Evolutionary conservation across 2,888 invertebrate genomes (phyloP), one percentile per base, ranked within the genome.

Genomic region (Sussaba pulchella): DNA sequence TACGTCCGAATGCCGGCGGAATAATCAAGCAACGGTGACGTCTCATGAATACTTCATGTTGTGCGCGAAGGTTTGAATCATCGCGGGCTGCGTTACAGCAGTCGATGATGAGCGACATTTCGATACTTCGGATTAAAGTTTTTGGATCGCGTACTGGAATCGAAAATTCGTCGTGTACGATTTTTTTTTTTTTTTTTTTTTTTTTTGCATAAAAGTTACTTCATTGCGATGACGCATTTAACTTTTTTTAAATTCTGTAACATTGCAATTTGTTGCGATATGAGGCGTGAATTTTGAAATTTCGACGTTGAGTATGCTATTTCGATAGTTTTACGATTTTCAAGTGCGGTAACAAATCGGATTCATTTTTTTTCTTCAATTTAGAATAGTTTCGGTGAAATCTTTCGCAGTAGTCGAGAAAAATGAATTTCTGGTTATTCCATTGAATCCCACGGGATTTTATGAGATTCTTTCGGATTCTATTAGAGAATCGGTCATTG

Each of bases 1-100:
- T 77, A 73, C 70, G 73, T 77, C 24, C 77, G 64, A 81, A 77
- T 81, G 81, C 77, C 57, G 64, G 12, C 66, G 54, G 81, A 77
- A 73, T 81, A 81, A 45, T 43, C 73, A 69, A 81, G 64, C 52
- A 36, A 31, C 57, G 41, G 26, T 57, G 41, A 6, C 64, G 45
- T 63, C 77, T 81, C 77, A 77, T 69, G 64, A 81, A 77, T 81
- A 74, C 19, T 73, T 76, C 67, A 63, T 63, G 63, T 64, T 77
- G n/a, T 36, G 41, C 24, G 36, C 14, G 43, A 41, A 39, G 61
- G 72, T 76, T 67, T 41, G 26, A 63, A 70, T 69, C 31, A 52
- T 21, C 73, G 3, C 21, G 24, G 14, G 57, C 14, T 31, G 57
- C 41, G 26, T 24, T 52, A 52, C 50, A 31, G 52, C 17, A 19